phyloP scores from a whole-genome alignment of 2,113 vertebrate species.

The Columba janthina region DNA sequence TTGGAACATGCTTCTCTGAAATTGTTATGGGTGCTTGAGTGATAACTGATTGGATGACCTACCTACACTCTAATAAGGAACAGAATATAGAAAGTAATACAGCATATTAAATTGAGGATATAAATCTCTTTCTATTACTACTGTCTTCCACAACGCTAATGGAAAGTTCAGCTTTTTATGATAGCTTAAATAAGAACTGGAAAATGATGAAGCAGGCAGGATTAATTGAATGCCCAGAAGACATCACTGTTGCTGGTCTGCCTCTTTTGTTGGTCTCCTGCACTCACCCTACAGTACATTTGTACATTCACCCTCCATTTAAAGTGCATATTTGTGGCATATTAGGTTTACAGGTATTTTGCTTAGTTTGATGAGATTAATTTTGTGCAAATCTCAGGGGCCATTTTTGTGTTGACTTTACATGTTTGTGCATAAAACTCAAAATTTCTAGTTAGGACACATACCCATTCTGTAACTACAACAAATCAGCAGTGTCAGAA shows the following conservation, averaged over 20 bases:
- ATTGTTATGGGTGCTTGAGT: conserved; percentile 28
- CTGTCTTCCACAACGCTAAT: conserved; percentile 47
- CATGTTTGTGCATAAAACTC: neutral
- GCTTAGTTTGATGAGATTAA: neutral
- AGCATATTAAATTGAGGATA: conserved; percentile 41
- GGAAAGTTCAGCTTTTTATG: conserved; percentile 54
- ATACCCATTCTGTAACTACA: neutral
- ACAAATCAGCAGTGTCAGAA: neutral
- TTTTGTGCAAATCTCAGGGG: neutral
- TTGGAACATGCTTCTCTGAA: conserved; percentile 1
- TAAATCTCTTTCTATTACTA: conserved; percentile 65
- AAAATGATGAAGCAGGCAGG: conserved; percentile 22
- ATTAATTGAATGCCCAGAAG: conserved; percentile 39
- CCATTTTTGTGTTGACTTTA: neutral
- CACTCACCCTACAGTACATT: neutral
- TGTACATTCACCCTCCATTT: neutral
- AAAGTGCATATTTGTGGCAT: neutral
- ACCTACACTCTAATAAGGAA: conserved; percentile 43
- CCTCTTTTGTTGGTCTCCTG: neutral
- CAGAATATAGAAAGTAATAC: conserved; percentile 48
- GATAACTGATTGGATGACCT: conserved; percentile 59
- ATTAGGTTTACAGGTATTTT: neutral
- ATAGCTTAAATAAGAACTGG: conserved; percentile 52
- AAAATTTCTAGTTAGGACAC: neutral
- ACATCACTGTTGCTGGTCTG: neutral